Conservation (phyloP, 2,113 vertebrate genomes). For the Carlito syrichta region DNA sequence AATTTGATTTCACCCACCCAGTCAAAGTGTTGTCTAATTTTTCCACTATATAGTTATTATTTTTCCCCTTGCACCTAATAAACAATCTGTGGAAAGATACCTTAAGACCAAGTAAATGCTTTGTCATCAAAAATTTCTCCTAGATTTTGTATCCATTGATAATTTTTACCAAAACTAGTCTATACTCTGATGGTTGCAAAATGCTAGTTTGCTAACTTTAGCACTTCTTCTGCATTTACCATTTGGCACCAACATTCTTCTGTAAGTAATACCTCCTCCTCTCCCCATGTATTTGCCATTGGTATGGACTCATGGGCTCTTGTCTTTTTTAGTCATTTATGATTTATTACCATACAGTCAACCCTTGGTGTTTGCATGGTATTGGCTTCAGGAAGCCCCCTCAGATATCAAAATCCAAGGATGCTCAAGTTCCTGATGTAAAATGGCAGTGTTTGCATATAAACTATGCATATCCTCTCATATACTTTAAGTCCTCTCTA, state of each 20-base stretch:
- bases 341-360: not conserved
- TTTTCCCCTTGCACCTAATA: not conserved
- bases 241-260: not conserved
- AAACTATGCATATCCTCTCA: not conserved
- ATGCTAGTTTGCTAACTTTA: not conserved
- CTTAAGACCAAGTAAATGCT: not conserved
- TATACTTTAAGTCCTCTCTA: not conserved
- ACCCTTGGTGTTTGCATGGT: not conserved
- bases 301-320: not conserved
- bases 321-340: not conserved
- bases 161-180: not conserved
- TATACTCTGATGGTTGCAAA: not conserved
- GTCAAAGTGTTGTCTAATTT: not conserved
- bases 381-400: not conserved
- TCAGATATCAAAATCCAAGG: not conserved
- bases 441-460: not conserved
- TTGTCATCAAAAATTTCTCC: not conserved
- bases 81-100: not conserved
- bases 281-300: not conserved
- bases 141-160: not conserved
- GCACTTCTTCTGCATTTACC: not conserved
- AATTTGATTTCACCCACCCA: not conserved
- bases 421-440: not conserved
- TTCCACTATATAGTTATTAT: not conserved
- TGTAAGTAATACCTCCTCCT: not conserved